phyloP scores from a whole-genome alignment of 2,113 vertebrate species.

The Caranx melampygus region DNA sequence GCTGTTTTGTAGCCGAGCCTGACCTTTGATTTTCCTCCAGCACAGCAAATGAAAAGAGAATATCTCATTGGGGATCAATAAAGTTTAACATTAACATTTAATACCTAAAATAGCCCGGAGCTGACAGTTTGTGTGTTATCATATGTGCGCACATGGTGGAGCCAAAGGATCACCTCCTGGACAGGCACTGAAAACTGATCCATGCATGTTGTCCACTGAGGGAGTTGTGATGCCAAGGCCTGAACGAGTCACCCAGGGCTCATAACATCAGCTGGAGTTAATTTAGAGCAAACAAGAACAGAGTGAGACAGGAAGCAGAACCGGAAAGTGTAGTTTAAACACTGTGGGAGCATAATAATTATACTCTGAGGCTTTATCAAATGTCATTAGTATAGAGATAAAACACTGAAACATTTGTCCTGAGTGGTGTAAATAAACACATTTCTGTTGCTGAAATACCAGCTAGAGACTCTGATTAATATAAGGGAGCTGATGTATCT shows the following conservation, averaged over 20 bases:
- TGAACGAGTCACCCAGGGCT: conserved; percentile 14
- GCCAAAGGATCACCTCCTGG: conserved; percentile 57
- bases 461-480: background rate
- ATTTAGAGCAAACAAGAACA: conserved; percentile 6
- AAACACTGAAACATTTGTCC: background rate
- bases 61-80: conserved; percentile 50
- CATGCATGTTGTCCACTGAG: background rate
- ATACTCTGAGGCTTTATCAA: background rate
- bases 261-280: conserved; percentile 16
- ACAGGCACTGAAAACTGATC: background rate
- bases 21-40: conserved; percentile 49
- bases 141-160: conserved; percentile 58
- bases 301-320: background rate
- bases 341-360: background rate
- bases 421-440: background rate
- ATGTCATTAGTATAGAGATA: background rate
- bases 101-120: conserved; percentile 23
- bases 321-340: background rate
- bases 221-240: background rate
- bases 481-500: background rate
- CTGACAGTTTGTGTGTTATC: conserved; percentile 12
- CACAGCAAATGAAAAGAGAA: conserved; percentile 53
- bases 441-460: background rate
- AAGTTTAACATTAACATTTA: conserved; percentile 50
- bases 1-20: conserved; percentile 32